Percentiles rank a stretch among this genome's conserved stretches.
Evolutionary conservation across 1,140 invertebrate genomes (phyloP).

Genomic region (Arctopsyche grandis): DNA sequence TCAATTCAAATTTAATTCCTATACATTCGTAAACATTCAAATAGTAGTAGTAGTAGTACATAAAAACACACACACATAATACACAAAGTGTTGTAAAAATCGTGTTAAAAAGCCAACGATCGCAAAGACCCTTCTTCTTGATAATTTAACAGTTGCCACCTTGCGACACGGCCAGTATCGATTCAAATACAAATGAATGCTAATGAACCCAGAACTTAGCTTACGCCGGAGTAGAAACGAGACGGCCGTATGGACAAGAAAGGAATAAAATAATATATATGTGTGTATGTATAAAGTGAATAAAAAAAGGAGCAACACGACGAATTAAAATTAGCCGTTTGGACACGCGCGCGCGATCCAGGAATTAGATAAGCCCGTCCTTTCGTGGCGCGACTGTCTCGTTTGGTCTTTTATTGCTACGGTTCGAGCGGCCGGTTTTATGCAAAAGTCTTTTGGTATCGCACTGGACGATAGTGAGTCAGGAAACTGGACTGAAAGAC

Average conservation of each 20-base stretch:
- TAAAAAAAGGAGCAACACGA: slow-evolving; percentile 29
- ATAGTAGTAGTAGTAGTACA: no score
- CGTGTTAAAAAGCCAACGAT: not conserved
- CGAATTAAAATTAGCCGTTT: slow-evolving; percentile 50
- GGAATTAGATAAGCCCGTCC: slow-evolving; percentile 27
- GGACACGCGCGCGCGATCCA: slow-evolving; percentile 47
- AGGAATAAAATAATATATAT: not conserved
- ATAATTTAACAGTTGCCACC: slow-evolving; percentile 43
- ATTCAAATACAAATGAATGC: slow-evolving; percentile 53
- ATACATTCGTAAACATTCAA: no score
- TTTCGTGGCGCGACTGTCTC: not conserved
- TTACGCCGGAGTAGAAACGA: slow-evolving; percentile 15
- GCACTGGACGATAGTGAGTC: no score
- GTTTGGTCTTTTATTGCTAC: not conserved
- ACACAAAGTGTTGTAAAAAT: not conserved
- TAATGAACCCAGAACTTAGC: slow-evolving; percentile 42
- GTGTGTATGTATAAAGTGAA: not conserved
- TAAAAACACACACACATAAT: no score
- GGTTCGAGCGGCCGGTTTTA: no score
- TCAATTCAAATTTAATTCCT: no score
- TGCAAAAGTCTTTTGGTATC: no score
- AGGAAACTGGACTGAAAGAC: no score
- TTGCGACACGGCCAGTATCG: slow-evolving; percentile 49
- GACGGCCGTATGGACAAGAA: not conserved
- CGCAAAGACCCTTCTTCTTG: slow-evolving; percentile 16